A percentile compares a stretch with the other conserved stretches of the same genome.
phyloP scores from a whole-genome alignment of 2,113 vertebrate species.

The Acrocephalus kingi region DNA sequence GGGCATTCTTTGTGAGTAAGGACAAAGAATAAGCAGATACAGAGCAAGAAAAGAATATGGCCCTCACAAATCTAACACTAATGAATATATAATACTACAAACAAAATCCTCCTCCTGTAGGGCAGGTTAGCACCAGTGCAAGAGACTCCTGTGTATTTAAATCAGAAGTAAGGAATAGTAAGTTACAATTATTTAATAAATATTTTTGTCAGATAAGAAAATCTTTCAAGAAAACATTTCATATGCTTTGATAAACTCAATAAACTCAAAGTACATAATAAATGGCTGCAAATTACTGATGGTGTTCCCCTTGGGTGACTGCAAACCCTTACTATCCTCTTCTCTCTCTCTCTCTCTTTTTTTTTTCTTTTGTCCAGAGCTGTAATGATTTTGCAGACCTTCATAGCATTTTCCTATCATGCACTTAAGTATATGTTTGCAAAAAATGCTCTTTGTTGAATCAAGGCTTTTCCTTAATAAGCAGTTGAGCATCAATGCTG shows the following conservation, averaged over 20 bases:
- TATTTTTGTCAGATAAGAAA: neutral
- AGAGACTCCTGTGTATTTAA: neutral
- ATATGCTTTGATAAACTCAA: neutral
- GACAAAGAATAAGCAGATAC: neutral
- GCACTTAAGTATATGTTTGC: neutral
- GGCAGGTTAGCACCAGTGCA: neutral
- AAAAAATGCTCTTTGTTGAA: neutral
- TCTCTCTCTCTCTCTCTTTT: accelerated
- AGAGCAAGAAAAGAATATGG: neutral
- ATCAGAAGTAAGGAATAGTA: neutral
- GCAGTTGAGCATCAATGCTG: neutral
- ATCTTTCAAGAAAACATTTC: neutral
- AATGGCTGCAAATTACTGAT: neutral
- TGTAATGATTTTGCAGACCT: neutral
- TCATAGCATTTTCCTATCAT: neutral
- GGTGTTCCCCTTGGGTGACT: neutral
- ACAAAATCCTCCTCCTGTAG: neutral
- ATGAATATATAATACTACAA: neutral
- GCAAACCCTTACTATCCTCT: neutral
- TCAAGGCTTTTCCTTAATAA: neutral
- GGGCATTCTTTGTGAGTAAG: neutral
- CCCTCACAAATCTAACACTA: neutral
- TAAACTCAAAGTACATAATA: neutral
- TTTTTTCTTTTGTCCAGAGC: neutral
- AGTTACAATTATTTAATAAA: neutral